phyloP scores from a whole-genome alignment of 2,113 vertebrate species.

The Charina bottae region DNA sequence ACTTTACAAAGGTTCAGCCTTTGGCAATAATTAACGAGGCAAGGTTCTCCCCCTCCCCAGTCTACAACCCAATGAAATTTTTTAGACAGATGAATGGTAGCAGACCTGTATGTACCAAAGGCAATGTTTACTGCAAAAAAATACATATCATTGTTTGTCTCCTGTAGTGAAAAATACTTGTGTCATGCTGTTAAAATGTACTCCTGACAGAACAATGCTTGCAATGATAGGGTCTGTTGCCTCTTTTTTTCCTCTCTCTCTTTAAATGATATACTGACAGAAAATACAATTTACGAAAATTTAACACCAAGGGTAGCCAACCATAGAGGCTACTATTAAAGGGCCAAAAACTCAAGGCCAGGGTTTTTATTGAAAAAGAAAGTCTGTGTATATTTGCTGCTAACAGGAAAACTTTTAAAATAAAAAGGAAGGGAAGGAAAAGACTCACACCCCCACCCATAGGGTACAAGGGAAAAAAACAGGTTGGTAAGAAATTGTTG shows the following conservation, averaged over 20 bases:
- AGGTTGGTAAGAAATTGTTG: constrained; percentile 74
- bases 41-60: constrained; percentile 26
- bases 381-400: constrained; percentile 69
- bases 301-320: constrained; percentile 80
- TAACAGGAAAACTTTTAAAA: constrained; percentile 63
- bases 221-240: constrained; percentile 81
- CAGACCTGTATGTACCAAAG: constrained; percentile 76
- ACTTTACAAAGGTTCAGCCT: constrained; percentile 69
- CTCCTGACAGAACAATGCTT: constrained; percentile 79
- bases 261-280: constrained; percentile 81
- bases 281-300: constrained; percentile 85
- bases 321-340: constrained; percentile 80
- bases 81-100: constrained; percentile 79
- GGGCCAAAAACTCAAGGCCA: constrained; percentile 79
- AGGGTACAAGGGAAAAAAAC: constrained; percentile 76
- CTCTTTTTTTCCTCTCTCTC: constrained; percentile 38
- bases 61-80: constrained; percentile 76
- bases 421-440: not conserved
- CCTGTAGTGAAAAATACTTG: constrained; percentile 83
- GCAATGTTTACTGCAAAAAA: constrained; percentile 81
- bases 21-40: constrained; percentile 70
- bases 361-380: constrained; percentile 74
- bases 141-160: constrained; percentile 85
- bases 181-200: constrained; percentile 82
- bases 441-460: constrained; percentile 54